Conservation (phyloP, 2,797 vertebrate genomes). For the Emys orbicularis region DNA sequence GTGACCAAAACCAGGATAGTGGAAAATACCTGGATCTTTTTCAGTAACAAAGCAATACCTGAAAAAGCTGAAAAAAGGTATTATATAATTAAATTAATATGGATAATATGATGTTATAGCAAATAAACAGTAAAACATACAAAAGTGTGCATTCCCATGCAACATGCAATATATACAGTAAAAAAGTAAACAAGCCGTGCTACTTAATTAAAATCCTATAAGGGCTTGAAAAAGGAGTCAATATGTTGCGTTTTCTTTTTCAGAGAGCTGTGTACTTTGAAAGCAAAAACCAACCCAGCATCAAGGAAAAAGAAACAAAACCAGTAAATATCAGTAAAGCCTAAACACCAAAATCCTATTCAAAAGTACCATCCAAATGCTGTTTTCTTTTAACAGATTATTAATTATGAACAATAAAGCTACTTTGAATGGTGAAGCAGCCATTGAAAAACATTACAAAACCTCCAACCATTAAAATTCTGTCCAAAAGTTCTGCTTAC, state of each 20-base stretch:
- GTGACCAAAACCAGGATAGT: neutral
- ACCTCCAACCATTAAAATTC: neutral
- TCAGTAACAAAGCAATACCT: neutral
- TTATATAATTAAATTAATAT: neutral
- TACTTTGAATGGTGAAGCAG: neutral
- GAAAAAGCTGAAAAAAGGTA: neutral
- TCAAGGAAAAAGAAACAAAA: neutral
- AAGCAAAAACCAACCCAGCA: neutral
- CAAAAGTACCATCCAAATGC: neutral
- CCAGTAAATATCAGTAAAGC: neutral
- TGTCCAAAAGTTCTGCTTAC: neutral
- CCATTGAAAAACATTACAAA: neutral
- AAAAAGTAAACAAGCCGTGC: neutral
- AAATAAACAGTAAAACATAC: neutral
- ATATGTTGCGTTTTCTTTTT: neutral
- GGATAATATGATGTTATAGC: neutral
- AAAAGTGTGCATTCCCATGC: neutral
- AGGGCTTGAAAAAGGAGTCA: neutral
- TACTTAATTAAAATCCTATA: neutral
- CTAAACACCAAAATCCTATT: neutral
- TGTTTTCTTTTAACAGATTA: neutral
- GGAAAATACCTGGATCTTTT: neutral
- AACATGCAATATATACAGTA: neutral
- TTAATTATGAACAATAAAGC: neutral
- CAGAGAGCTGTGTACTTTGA: neutral